Evolutionary conservation across 2,113 vertebrate species (phyloP), one percentile per base, ranked within the genome.

Genomic region (Elaphurus davidianus): DNA sequence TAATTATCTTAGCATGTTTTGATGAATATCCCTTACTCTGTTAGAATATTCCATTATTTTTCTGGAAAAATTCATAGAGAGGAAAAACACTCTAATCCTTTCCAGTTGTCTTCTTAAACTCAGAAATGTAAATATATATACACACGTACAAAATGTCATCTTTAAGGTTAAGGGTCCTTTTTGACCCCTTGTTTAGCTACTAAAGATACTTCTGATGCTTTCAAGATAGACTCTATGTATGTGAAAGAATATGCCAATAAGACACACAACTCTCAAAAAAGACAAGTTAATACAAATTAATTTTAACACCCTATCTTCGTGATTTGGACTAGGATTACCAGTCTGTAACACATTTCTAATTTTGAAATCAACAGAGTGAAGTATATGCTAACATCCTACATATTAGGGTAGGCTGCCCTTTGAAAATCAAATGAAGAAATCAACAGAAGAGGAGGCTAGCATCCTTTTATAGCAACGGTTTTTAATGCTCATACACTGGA

Each of bases 201-300:
- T 89, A 89, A 93, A 83, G 6, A 17, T 96, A 62, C 43, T 96
- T 92, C 90, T 83, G 60, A 96, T 76, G 54, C n/a, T 89, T 93
- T 93, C 28, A 54, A 54, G 60, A 74, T 40, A 43, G 2, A 15
- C 9, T 78, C 45, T 83, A 23, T 60, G 43, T 52, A 52, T 76
- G 33, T 60, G 45, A 83, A 67, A 57, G 36, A 57, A 86, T 50
- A 90, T 57, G 64, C 6, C 40, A 81, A 13, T 67, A 86, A 90
- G 45, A n/a, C 55, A 86, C 27, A 86, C 10, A 50, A 87, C 59
- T 81, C 82, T 55, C 50, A 81, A 86, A 90, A 90, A 57, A n/a
- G 23, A 90, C 11, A 57, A 74, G 23, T 47, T 81, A 52, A 87
- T 71, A 86, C 54, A 81, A 86, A 90, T n/a, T 86, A 96, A 57